phyloP scores from a whole-genome alignment of 2,797 vertebrate genomes.

The Allobates femoralis region DNA sequence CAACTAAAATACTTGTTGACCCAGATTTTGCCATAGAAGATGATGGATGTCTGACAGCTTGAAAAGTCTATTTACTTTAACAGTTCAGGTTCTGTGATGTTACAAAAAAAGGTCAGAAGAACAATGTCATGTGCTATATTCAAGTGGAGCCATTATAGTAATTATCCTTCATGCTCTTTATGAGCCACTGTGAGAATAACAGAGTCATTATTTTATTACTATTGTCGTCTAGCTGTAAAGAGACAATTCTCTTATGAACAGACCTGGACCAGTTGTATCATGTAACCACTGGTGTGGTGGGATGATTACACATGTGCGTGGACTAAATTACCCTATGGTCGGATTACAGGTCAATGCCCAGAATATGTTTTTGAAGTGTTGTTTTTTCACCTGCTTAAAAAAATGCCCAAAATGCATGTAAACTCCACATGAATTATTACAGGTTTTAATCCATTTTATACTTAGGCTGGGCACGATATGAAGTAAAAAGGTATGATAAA shows the following conservation, averaged over 20 bases:
- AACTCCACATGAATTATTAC: no score
- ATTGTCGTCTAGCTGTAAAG: constrained; percentile 1
- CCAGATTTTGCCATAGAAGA: constrained; percentile 35
- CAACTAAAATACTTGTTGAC: constrained; percentile 53
- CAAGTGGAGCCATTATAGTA: constrained; percentile 17
- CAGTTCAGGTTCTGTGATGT: constrained; percentile 19
- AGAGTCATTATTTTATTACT: not conserved
- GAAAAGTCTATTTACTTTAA: constrained; percentile 36
- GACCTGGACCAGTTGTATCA: not conserved
- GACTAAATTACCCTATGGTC: no score
- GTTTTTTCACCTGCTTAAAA: no score
- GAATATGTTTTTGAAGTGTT: no score
- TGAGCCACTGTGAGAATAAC: not conserved
- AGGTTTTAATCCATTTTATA: no score
- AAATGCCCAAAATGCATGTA: no score
- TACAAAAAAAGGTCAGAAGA: constrained; percentile 41
- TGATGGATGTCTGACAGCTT: constrained; percentile 48
- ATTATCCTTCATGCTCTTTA: not conserved
- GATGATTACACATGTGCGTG: not conserved
- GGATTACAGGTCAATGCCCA: no score
- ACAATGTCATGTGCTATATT: constrained; percentile 1
- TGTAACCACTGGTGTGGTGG: not conserved
- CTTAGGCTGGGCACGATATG: no score
- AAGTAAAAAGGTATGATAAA: no score
- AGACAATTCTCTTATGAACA: not conserved